Evolutionary conservation across 2,888 invertebrate genomes (phyloP).

Genomic region (Drosophila fungiperda): DNA sequence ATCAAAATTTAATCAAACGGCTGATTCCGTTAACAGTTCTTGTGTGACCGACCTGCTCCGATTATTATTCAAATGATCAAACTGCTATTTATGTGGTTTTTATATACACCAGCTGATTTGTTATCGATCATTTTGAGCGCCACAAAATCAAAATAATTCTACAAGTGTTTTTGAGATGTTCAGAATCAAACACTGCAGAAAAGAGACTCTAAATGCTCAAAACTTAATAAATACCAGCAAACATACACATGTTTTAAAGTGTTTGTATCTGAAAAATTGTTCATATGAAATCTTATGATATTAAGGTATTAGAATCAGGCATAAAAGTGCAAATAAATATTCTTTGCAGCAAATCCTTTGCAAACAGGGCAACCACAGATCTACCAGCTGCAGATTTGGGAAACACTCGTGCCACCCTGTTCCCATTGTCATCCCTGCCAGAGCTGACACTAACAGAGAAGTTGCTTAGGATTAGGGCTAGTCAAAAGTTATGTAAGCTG

Average conservation of each 20-base stretch:
- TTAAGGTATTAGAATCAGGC: background rate
- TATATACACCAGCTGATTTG: slow-evolving; percentile 3
- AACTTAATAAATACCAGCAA: background rate
- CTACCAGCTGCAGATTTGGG: background rate
- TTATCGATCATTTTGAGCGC: slow-evolving; percentile 14
- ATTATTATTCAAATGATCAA: slow-evolving; percentile 4
- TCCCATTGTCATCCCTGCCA: slow-evolving; percentile 3
- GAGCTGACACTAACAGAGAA: slow-evolving; percentile 1
- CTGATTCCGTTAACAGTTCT: background rate
- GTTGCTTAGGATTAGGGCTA: slow-evolving; percentile 12
- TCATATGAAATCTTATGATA: background rate
- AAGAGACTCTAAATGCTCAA: background rate
- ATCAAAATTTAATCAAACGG: slow-evolving; percentile 1
- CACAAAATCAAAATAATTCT: background rate
- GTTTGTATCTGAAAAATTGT: background rate
- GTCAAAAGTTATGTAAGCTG: slow-evolving; percentile 14
- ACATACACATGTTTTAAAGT: background rate
- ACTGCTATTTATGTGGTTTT: background rate
- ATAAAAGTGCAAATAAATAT: background rate
- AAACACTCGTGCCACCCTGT: slow-evolving; percentile 8
- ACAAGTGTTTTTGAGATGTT: background rate
- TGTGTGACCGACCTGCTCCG: background rate
- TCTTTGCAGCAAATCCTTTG: slow-evolving; percentile 3
- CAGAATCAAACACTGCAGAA: background rate
- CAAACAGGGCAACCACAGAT: background rate